Evolutionary conservation across 2,113 vertebrate species (phyloP).

Genomic region (Rhynchomys soricoides): DNA sequence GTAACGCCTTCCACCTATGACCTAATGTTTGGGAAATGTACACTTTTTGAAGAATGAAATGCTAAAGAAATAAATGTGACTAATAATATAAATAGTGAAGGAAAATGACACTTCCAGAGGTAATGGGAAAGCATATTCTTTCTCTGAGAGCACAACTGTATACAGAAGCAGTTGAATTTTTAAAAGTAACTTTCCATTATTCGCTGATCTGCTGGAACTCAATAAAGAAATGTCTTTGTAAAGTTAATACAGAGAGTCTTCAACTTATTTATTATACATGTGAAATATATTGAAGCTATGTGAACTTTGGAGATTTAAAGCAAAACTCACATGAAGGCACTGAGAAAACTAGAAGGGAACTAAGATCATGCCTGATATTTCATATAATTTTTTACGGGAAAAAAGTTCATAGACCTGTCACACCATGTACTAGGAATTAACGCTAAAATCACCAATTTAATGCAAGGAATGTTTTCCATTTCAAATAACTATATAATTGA

Average conservation of each 20-base stretch:
- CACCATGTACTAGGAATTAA: neutral
- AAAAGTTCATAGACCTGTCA: neutral
- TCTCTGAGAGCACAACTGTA: neutral
- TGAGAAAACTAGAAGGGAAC: neutral
- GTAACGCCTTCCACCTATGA: neutral
- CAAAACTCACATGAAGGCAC: constrained; percentile 34
- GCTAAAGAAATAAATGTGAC: constrained; percentile 12
- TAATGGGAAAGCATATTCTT: constrained; percentile 16
- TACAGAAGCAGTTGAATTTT: neutral
- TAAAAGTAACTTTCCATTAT: neutral
- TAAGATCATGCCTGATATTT: constrained; percentile 24
- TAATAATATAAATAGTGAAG: neutral
- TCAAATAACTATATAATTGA: neutral
- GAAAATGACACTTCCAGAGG: neutral
- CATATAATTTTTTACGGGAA: neutral
- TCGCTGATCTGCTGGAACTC: neutral
- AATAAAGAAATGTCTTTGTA: constrained; percentile 40
- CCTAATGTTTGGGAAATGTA: constrained; percentile 40
- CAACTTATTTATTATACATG: constrained; percentile 31
- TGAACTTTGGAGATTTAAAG: constrained; percentile 49
- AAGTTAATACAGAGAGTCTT: neutral
- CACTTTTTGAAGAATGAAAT: constrained; percentile 3
- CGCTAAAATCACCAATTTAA: neutral
- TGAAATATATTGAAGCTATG: constrained; percentile 36
- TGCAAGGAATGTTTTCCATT: neutral